phyloP scores from a whole-genome alignment of 2,113 vertebrate species.

The Bufo gargarizans region DNA sequence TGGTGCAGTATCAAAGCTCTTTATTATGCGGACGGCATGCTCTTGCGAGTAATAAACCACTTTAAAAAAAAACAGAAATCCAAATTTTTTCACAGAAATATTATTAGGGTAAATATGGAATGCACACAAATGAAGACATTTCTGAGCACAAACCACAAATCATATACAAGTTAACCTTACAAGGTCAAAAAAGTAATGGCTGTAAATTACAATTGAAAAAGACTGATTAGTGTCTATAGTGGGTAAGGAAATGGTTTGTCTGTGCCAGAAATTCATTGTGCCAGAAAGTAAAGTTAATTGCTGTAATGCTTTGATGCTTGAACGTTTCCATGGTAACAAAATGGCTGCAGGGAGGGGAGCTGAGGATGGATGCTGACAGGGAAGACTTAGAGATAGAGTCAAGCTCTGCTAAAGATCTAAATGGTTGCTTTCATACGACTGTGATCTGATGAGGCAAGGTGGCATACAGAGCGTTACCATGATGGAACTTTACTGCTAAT shows the following conservation, averaged over 20 bases:
- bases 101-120: background rate
- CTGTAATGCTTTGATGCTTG: slow-evolving; percentile 54
- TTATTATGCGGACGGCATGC: too few relatives aligned
- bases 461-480: background rate
- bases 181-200: background rate
- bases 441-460: background rate
- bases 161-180: slow-evolving; percentile 26
- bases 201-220: slow-evolving; percentile 39
- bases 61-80: too few relatives aligned
- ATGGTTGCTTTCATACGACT: background rate
- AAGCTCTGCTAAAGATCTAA: slow-evolving; percentile 23
- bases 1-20: too few relatives aligned
- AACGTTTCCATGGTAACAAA: slow-evolving; percentile 53
- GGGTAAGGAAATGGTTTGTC: slow-evolving; percentile 41
- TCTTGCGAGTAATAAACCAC: background rate
- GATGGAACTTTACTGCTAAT: too few relatives aligned
- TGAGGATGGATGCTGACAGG: slow-evolving; percentile 48
- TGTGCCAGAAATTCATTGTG: slow-evolving; percentile 50
- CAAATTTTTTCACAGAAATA: too few relatives aligned
- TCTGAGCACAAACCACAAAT: background rate
- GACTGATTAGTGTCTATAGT: slow-evolving; percentile 49
- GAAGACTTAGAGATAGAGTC: slow-evolving; percentile 34
- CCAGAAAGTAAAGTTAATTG: slow-evolving; percentile 56
- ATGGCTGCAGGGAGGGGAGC: slow-evolving; percentile 32
- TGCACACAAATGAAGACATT: slow-evolving; percentile 34